A percentile compares a stretch with the other conserved stretches of the same genome.
Conservation (phyloP, 2,797 vertebrate species). For the Amazonetta brasiliensis region DNA sequence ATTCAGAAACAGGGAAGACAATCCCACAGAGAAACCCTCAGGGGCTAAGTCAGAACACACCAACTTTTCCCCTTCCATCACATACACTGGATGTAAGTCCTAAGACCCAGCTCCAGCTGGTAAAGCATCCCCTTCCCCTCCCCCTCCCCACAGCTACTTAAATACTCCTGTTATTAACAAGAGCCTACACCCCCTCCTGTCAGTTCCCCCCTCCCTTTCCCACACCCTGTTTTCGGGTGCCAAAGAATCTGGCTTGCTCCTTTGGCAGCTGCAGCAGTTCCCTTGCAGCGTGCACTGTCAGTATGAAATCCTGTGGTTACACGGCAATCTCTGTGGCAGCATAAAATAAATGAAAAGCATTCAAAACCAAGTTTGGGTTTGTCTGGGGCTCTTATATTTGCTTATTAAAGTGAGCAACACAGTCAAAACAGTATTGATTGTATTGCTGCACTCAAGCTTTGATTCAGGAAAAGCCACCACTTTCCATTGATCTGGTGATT, state of each 20-base stretch:
- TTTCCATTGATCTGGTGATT: conserved; percentile 24
- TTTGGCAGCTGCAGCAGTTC: conserved; percentile 57
- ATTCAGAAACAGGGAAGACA: background rate
- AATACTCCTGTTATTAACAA: conserved; percentile 41
- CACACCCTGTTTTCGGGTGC: conserved; percentile 49
- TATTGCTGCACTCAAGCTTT: background rate
- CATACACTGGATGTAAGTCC: background rate
- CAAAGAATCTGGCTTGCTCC: conserved; percentile 39
- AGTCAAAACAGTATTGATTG: conserved; percentile 67
- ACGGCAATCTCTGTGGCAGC: conserved; percentile 39
- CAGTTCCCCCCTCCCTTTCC: background rate
- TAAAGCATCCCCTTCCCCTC: conserved; percentile 23
- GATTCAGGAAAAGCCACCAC: background rate
- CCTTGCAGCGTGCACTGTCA: background rate
- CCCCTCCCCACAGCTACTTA: conserved; percentile 23
- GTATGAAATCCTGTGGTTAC: conserved; percentile 51
- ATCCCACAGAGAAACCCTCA: background rate
- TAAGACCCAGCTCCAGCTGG: background rate
- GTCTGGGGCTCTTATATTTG: conserved; percentile 42
- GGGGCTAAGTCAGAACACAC: background rate
- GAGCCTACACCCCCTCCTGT: background rate
- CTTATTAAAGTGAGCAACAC: conserved; percentile 45
- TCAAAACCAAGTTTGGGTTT: conserved; percentile 38
- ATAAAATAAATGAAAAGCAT: conserved; percentile 64
- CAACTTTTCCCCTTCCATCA: background rate